Base-by-base conservation (phyloP, 1,140 invertebrate genomes). In the Harlomillsia oculata region DNA sequence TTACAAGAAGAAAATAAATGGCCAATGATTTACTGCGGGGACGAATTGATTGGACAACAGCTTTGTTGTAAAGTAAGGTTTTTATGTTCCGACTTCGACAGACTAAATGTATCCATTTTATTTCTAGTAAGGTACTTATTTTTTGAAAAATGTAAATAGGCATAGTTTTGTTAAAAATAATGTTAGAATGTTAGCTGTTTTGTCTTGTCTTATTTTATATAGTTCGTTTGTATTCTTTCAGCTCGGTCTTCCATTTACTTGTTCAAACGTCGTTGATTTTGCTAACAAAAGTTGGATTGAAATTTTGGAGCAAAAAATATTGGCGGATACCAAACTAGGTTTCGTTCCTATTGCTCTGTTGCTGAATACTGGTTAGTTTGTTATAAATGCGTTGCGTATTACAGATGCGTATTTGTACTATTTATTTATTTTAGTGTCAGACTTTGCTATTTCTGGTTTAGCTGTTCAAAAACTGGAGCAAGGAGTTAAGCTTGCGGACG, bases 1-100 rank as follows among this genome's bases (percentile, higher is more conserved):
- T 65, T 61, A 51, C 29, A 41, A 11, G 57, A 65, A 16, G 49
- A 59, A 32, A 39, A 23, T n/a, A 56, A 50, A 52, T 34, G 26
- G 2, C 63, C 63, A 21, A 18, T 60, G 13, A 62, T 65, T 14
- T 65, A 62, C 36, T 62, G 56, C 28, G 48, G 48, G 6, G 60
- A 62, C 53, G 58, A 65, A 29, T 41, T 36, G 34, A 21, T 65
- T 21, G 63, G 60, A 9, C 53, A 55, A 1, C 53, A 58, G 16
- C 30, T 60, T 13, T 36, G 43, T 18, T 43, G 39, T 26, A 54
- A 50, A 21, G 60, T 65, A 56, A 53, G 45, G 11, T 11, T 4
- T 21, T 18, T 6, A 32, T 48, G 2, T 18, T n/a, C n/a, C n/a
- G n/a, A n/a, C n/a, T n/a, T n/a, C n/a, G n/a, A n/a, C n/a, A n/a